Percentiles rank a stretch among this genome's conserved stretches.
phyloP scores from a whole-genome alignment of 2,113 vertebrate species.

The Eurystomus gularis region DNA sequence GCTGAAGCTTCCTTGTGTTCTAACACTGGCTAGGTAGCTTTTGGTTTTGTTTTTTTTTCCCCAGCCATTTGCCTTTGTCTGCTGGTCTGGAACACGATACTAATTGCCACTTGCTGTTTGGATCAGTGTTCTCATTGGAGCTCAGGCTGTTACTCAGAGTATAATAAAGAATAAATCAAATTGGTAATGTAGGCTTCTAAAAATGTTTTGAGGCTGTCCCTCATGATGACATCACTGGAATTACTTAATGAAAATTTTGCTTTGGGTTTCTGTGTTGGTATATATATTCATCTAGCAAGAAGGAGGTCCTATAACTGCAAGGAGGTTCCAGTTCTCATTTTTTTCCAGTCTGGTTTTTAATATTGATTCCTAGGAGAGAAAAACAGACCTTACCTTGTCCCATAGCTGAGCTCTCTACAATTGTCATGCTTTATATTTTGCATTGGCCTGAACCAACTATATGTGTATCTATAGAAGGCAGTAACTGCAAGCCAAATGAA shows the following conservation, averaged over 20 bases:
- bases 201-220: not conserved
- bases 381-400: not conserved
- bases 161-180: not conserved
- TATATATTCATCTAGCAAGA: not conserved
- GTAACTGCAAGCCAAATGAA: not conserved
- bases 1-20: not conserved
- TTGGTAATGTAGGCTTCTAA: not conserved
- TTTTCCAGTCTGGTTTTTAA: not conserved
- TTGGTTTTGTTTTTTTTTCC: not conserved
- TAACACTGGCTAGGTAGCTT: not conserved
- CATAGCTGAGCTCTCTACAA: not conserved
- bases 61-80: not conserved
- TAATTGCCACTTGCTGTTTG: not conserved
- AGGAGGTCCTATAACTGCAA: not conserved
- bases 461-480: not conserved
- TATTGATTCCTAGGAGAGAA: not conserved
- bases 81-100: not conserved
- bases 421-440: not conserved
- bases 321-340: not conserved
- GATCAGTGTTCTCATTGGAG: not conserved
- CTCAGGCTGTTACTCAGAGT: not conserved
- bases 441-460: not conserved
- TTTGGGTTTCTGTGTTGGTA: not conserved
- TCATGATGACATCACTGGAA: not conserved
- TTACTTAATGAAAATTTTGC: not conserved